Evolutionary conservation across 2,113 vertebrate species (phyloP), one percentile per base, ranked within the genome.

Genomic region (Prunella fulvescens): DNA sequence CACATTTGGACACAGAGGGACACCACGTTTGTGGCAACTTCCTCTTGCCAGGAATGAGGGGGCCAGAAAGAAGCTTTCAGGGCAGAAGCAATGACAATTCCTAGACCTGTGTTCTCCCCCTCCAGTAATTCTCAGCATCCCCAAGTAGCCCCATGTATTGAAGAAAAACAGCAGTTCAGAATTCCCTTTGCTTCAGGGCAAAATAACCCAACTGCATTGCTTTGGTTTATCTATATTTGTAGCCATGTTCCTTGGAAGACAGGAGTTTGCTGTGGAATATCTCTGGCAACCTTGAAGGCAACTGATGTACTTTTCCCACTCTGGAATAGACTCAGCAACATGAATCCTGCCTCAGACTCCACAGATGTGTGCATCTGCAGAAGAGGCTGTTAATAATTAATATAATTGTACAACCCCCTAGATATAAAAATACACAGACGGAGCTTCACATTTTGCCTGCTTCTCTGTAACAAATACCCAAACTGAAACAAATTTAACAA

Each of bases 401-500:
- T 88, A 58, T 33, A 71, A 92, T 31, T 65, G 61, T 86, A 88
- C 81, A 93, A 84, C 53, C 40, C 57, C 40, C 60, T 64, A 56
- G 60, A 78, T 92, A 81, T 39, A 92, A 81, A 94, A 96, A 97
- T 91, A 86, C 72, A 74, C 87, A 95, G 89, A 79, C 88, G 83
- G 66, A 87, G 66, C 83, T 45, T 91, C 80, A 61, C 83, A 53
- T 93, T 92, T 81, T 88, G 82, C 93, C 81, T 73, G 69, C 70
- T 94, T 71, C 80, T 81, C 69, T 79, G 72, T 83, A 92, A 72
- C 86, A 88, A 94, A 94, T 83, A 95, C 77, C 83, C 92, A 93
- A 97, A 96, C 88, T 90, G 92, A 96, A 95, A 92, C 65, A 96
- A 95, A 96, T 95, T 95, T 92, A 95, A 96, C 88, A 84, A 81